Evolutionary conservation across 1,140 invertebrate genomes (phyloP).

Genomic region (Drosophila kanapiae): DNA sequence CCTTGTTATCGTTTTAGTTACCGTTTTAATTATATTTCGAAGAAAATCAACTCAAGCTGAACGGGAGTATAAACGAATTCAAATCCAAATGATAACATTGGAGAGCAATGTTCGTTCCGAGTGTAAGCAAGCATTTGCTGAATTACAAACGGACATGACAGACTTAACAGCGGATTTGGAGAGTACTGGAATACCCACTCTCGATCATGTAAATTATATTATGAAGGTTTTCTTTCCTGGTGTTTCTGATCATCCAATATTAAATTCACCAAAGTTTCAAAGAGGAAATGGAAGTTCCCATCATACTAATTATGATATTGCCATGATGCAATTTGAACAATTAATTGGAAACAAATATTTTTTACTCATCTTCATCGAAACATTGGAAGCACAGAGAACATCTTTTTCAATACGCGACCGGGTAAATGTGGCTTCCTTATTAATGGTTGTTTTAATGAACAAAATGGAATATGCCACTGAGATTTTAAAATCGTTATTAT

Average conservation of each 20-base stretch:
- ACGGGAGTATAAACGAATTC: constrained; percentile 98
- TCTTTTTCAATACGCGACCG: constrained; percentile 97
- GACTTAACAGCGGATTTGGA: constrained; percentile 98
- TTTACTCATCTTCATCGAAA: constrained; percentile 96
- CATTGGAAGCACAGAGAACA: constrained; percentile 94
- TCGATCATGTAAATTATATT: constrained; percentile 98
- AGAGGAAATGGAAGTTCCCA: constrained; percentile 86
- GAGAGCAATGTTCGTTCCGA: constrained; percentile 99
- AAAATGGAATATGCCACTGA: constrained; percentile 99
- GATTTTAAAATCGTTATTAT: constrained; percentile 93
- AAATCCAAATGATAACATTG: constrained; percentile 99
- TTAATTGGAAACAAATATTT: constrained; percentile 97
- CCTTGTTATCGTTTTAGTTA: constrained; percentile 93
- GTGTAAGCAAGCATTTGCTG: constrained; percentile 99
- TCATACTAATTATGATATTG: constrained; percentile 95
- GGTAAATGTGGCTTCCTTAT: constrained; percentile 96
- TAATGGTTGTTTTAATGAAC: constrained; percentile 96
- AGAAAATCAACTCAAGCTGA: constrained; percentile 97
- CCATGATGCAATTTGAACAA: constrained; percentile 98
- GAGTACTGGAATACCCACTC: constrained; percentile 97
- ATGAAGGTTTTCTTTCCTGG: constrained; percentile 99
- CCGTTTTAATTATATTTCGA: constrained; percentile 95
- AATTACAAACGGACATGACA: constrained; percentile 99
- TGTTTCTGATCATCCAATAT: constrained; percentile 95
- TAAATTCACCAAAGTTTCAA: constrained; percentile 92